Percentiles rank a stretch among this genome's conserved stretches.
Evolutionary conservation across 2,797 vertebrate species (phyloP).

Genomic region (Acomys russatus): DNA sequence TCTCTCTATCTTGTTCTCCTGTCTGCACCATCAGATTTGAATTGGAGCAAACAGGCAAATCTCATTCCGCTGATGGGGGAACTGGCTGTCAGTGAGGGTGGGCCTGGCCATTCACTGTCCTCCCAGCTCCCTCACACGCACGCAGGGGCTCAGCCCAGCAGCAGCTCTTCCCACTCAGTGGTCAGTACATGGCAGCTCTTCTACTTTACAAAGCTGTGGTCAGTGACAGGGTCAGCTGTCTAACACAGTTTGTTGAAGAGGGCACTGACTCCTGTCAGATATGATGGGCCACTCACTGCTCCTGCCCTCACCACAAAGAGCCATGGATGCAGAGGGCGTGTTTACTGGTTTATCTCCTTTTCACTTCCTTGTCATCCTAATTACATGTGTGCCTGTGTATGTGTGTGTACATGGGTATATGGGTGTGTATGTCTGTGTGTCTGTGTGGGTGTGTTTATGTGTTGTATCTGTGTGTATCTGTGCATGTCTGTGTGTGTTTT

Average conservation of each 20-base stretch:
- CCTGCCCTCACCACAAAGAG: conserved; percentile 9
- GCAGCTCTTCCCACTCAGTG: neutral
- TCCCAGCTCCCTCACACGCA: neutral
- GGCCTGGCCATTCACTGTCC: neutral
- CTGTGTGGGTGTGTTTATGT: too few relatives aligned
- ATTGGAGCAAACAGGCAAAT: neutral
- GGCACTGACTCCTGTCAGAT: neutral
- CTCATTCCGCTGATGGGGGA: neutral
- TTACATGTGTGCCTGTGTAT: neutral
- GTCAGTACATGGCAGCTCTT: neutral
- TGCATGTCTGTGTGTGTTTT: too few relatives aligned
- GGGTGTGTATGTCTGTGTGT: neutral
- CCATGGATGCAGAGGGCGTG: neutral
- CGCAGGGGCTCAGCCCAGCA: neutral
- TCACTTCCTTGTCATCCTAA: neutral
- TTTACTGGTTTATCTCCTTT: neutral
- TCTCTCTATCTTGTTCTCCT: conserved; percentile 23
- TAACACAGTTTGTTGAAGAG: neutral
- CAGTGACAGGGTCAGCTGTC: neutral
- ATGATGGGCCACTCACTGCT: conserved; percentile 12
- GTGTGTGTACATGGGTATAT: neutral
- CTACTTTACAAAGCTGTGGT: neutral
- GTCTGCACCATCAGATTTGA: neutral
- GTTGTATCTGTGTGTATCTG: too few relatives aligned
- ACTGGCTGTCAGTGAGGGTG: neutral